Evolutionary conservation across 2,888 invertebrate species (phyloP).

Genomic region (Balanococcus diminutus): DNA sequence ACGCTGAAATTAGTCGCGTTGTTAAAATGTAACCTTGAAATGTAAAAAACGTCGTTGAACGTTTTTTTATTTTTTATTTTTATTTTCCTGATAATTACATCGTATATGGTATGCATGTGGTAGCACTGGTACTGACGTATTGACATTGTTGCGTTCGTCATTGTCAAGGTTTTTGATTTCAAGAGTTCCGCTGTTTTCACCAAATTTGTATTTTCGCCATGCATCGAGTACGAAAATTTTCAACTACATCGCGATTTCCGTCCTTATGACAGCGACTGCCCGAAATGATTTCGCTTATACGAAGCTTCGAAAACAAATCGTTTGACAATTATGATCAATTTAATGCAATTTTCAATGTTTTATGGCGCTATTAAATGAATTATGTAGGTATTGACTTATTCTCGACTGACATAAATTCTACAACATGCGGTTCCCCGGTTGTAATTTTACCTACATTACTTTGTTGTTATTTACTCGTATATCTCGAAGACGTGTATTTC

Average conservation of each 20-base stretch:
- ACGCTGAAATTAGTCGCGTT: conserved; percentile 28
- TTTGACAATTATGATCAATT: conserved; percentile 9
- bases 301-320: background rate
- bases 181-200: conserved; percentile 25
- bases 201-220: background rate
- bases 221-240: background rate
- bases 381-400: background rate
- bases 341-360: conserved; percentile 13
- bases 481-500: background rate
- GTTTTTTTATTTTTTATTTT: background rate
- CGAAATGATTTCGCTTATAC: background rate
- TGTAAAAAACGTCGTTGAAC: conserved; percentile 31
- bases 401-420: background rate
- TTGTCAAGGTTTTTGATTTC: conserved; percentile 38
- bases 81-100: conserved; percentile 5
- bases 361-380: background rate
- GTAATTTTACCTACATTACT: background rate
- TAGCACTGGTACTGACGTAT: conserved; percentile 34
- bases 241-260: background rate
- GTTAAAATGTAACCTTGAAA: conserved; percentile 35
- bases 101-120: conserved; percentile 30
- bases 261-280: background rate
- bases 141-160: conserved; percentile 35
- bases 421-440: background rate
- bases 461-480: background rate